Conservation (phyloP, 1,140 invertebrate species). For the Brevipalpus yothersi region DNA sequence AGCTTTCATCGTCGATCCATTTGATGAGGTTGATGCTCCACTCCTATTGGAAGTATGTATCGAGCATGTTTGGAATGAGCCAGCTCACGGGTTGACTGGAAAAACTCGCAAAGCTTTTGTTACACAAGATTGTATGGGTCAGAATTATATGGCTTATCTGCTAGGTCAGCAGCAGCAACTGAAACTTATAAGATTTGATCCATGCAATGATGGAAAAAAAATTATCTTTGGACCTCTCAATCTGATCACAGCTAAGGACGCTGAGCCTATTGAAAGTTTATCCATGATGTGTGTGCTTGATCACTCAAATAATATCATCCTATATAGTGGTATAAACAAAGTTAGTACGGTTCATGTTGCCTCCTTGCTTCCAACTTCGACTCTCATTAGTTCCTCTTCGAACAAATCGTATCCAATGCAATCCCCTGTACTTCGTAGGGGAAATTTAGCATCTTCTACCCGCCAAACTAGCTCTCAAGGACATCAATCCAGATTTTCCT, state of each 20-base stretch:
- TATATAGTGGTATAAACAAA: constrained; percentile 47
- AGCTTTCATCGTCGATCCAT: constrained; percentile 2
- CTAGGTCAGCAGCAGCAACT: constrained; percentile 34
- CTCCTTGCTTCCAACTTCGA: background rate
- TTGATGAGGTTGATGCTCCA: constrained; percentile 30
- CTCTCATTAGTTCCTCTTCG: background rate
- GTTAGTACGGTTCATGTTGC: constrained; percentile 12
- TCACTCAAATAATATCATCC: constrained; percentile 41
- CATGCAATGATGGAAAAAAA: constrained; percentile 31
- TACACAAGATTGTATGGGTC: constrained; percentile 50
- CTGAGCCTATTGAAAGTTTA: constrained; percentile 43
- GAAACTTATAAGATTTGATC: constrained; percentile 39
- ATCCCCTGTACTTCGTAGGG: constrained; percentile 31
- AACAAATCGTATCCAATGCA: background rate
- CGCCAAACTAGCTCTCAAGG: constrained; percentile 27
- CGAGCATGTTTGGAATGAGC: constrained; percentile 63
- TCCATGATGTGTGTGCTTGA: constrained; percentile 61
- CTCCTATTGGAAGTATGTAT: constrained; percentile 57
- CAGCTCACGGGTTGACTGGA: constrained; percentile 15
- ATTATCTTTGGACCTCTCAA: constrained; percentile 45
- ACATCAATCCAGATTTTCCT: constrained; percentile 29
- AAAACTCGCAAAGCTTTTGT: constrained; percentile 51
- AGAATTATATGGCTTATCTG: constrained; percentile 50
- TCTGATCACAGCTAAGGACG: constrained; percentile 52
- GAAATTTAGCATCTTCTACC: constrained; percentile 31